Evolutionary conservation across 2,113 vertebrate genomes (phyloP).

Genomic region (Dermatemys mawii): DNA sequence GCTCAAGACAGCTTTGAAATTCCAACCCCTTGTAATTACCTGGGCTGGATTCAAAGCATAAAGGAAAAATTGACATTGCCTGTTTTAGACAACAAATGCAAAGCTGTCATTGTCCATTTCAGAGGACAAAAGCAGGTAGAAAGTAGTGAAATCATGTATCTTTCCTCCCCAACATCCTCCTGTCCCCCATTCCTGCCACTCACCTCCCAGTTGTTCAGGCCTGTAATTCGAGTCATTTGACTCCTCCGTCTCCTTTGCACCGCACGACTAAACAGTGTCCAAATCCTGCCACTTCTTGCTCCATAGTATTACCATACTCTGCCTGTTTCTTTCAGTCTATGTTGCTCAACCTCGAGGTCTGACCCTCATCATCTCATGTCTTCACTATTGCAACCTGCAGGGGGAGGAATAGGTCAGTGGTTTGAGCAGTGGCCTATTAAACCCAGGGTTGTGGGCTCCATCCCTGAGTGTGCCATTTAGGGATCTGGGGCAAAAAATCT

Average conservation of each 20-base stretch:
- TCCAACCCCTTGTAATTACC: not conserved
- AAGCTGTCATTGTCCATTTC: not conserved
- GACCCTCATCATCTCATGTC: not conserved
- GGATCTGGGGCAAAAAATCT: no score
- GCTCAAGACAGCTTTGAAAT: not conserved
- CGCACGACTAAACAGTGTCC: not conserved
- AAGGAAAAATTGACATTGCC: not conserved
- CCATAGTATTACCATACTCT: accelerated
- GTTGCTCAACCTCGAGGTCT: not conserved
- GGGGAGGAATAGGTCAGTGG: no score
- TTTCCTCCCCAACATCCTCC: not conserved
- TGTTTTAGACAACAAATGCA: not conserved
- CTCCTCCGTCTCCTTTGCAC: not conserved
- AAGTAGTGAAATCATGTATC: not conserved
- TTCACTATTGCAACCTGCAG: not conserved
- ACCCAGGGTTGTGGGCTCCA: no score
- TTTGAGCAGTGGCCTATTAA: no score
- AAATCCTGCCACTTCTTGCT: not conserved
- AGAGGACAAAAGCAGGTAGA: not conserved
- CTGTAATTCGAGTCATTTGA: not conserved
- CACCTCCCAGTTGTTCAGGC: not conserved
- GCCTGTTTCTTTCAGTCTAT: not conserved
- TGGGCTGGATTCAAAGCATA: not conserved
- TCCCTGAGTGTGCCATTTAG: no score
- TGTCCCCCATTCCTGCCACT: not conserved